Conservation (phyloP, 2,797 vertebrate genomes). For the Coendou prehensilis region DNA sequence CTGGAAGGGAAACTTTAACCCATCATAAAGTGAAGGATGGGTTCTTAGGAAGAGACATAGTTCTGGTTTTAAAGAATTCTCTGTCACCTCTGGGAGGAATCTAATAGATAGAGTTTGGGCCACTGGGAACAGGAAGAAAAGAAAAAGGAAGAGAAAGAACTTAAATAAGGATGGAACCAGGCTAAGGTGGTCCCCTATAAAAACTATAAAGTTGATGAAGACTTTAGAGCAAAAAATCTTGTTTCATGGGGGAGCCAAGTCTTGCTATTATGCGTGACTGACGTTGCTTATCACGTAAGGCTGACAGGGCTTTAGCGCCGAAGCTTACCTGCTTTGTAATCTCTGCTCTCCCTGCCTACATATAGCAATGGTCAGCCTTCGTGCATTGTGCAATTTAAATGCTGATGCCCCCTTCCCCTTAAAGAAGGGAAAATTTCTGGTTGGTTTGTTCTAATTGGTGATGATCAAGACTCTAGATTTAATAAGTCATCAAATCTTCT, state of each 20-base stretch:
- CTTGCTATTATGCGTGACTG: rapidly evolving
- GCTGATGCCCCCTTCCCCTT: not conserved
- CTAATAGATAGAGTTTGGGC: not conserved
- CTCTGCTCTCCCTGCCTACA: not conserved
- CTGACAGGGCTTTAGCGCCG: not conserved
- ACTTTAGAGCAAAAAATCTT: not conserved
- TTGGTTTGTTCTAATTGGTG: not conserved
- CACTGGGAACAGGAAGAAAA: not conserved
- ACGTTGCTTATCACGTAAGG: not conserved
- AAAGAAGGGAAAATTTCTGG: not conserved
- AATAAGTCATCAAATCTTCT: not conserved
- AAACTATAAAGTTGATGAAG: not conserved
- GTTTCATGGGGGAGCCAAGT: not conserved
- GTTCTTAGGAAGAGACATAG: not conserved
- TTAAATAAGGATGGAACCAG: not conserved
- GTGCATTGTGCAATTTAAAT: not conserved
- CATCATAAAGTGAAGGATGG: not conserved
- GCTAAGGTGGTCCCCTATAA: not conserved
- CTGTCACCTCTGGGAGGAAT: not conserved
- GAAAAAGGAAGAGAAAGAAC: not conserved
- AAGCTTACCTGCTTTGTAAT: not conserved
- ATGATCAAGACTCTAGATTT: not conserved
- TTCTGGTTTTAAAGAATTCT: slow-evolving; percentile 34
- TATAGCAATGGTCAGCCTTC: not conserved
- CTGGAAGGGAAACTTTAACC: not conserved